These are phyloP conservation scores for Drosophila borborema DNA, from an alignment of 2,888 invertebrate species.

Conservation along the genomic window DNA sequence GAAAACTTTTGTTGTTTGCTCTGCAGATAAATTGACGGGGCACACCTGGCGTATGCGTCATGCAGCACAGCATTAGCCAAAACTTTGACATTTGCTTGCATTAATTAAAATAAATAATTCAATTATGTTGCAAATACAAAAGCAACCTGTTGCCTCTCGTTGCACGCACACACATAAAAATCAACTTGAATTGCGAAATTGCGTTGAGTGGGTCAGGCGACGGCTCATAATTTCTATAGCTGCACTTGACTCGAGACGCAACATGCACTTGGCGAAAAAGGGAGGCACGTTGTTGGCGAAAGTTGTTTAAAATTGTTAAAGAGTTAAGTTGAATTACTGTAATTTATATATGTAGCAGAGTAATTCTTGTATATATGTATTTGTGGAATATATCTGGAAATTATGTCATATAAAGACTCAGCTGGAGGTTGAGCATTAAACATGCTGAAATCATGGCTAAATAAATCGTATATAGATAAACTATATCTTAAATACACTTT, in stretches of 20 bases:
- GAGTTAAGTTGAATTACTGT: neutral
- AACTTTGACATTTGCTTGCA: constrained; percentile 22
- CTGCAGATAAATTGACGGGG: constrained; percentile 47
- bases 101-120: constrained; percentile 45
- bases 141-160: neutral
- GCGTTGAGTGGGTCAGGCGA: constrained; percentile 17
- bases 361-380: too few relatives aligned
- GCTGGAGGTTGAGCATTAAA: too few relatives aligned
- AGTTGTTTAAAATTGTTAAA: neutral
- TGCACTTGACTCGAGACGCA: constrained; percentile 7
- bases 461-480: too few relatives aligned
- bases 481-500: too few relatives aligned
- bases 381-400: too few relatives aligned
- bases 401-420: too few relatives aligned
- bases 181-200: neutral
- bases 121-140: constrained; percentile 7
- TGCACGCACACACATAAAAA: neutral
- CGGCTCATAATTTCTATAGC: constrained; percentile 46
- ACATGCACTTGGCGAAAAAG: constrained; percentile 1
- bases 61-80: constrained; percentile 11
- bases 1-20: constrained; percentile 57
- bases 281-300: too few relatives aligned
- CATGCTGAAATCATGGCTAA: too few relatives aligned
- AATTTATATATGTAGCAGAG: neutral
- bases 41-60: constrained; percentile 72